Evolutionary conservation across 2,113 vertebrate genomes (phyloP).

Genomic region (Mirza zaza): DNA sequence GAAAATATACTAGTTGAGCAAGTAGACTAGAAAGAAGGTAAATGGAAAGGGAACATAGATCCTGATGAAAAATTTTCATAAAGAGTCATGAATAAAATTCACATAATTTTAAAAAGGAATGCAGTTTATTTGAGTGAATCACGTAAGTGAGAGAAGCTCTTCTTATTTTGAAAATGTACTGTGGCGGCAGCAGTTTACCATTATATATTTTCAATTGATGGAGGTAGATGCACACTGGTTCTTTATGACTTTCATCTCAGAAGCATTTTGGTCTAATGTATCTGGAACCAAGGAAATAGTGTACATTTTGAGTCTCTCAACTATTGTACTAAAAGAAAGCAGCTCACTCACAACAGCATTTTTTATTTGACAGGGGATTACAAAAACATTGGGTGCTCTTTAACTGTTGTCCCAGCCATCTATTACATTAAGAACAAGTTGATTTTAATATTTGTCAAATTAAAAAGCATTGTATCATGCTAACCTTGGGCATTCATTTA

Average conservation of each 20-base stretch:
- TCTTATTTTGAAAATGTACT: conserved; percentile 51
- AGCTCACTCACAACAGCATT: conserved; percentile 67
- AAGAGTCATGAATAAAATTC: not conserved
- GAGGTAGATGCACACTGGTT: conserved; percentile 11
- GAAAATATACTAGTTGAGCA: not conserved
- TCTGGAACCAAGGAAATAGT: conserved; percentile 51
- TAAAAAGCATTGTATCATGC: conserved; percentile 78
- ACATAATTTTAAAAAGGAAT: conserved; percentile 43
- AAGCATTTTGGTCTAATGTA: not conserved
- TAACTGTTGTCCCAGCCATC: conserved; percentile 77
- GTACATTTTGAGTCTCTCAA: conserved; percentile 14
- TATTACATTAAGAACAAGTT: conserved; percentile 78
- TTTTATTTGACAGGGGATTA: conserved; percentile 78
- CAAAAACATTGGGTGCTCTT: conserved; percentile 79
- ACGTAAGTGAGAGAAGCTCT: conserved; percentile 9
- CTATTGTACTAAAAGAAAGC: conserved; percentile 48
- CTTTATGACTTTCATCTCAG: conserved; percentile 62
- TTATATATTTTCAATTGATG: conserved; percentile 25
- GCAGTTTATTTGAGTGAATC: conserved; percentile 43
- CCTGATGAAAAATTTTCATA: not conserved
- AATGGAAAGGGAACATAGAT: not conserved
- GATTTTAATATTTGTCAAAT: conserved; percentile 80
- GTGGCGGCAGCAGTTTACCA: conserved; percentile 4
- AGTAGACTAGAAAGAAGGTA: not conserved
- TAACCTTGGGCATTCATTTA: conserved; percentile 79